phyloP scores from a whole-genome alignment of 1,140 invertebrate species.

The Aphidius gifuensis region DNA sequence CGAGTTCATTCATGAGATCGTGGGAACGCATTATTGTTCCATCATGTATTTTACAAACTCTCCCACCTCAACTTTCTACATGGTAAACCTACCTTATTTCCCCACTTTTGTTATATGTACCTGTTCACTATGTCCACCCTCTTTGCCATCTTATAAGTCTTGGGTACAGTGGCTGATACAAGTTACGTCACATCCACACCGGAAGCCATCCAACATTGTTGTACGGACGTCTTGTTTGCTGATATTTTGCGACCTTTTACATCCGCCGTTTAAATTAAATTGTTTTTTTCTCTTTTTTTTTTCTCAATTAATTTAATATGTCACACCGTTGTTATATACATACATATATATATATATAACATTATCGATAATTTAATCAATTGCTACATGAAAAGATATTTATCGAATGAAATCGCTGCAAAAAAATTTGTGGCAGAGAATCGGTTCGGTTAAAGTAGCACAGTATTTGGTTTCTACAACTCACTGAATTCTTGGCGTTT shows the following conservation, averaged over 20 bases:
- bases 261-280: slow-evolving; percentile 4
- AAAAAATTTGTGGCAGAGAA: no score
- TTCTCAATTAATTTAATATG: no score
- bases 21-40: slow-evolving; percentile 49
- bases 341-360: not conserved
- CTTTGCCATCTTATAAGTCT: slow-evolving; percentile 7
- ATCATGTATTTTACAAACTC: slow-evolving; percentile 24
- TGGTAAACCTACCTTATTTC: no score
- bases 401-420: no score
- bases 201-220: slow-evolving; percentile 19
- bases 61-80: slow-evolving; percentile 10
- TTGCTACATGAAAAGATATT: no score
- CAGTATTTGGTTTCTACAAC: no score
- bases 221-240: slow-evolving; percentile 19
- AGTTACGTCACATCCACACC: slow-evolving; percentile 38
- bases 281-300: no score
- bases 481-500: no score
- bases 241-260: slow-evolving; percentile 16
- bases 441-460: no score
- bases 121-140: slow-evolving; percentile 19
- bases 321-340: no score
- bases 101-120: slow-evolving; percentile 14
- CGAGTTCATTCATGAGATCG: slow-evolving; percentile 58
- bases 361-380: no score
- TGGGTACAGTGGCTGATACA: slow-evolving; percentile 46